phyloP scores from a whole-genome alignment of 2,888 invertebrate genomes.

The Synergus itoensis region DNA sequence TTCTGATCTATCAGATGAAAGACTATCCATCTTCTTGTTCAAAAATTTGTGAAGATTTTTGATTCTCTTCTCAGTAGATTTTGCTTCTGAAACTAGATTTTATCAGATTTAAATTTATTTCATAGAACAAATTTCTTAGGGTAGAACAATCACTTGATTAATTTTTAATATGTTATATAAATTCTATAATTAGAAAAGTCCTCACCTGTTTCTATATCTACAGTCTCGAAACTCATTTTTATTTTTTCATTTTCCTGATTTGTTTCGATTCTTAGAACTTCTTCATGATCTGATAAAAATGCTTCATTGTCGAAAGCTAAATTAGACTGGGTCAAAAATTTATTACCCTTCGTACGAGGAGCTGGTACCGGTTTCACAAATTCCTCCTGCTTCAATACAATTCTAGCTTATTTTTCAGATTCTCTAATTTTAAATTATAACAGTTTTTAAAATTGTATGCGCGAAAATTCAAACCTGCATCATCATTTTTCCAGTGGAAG shows the following conservation, averaged over 20 bases:
- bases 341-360: slow-evolving; percentile 51
- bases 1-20: slow-evolving; percentile 20
- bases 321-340: slow-evolving; percentile 39
- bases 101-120: neutral
- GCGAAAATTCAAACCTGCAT: neutral
- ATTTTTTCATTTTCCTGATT: slow-evolving; percentile 64
- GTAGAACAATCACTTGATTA: neutral
- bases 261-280: slow-evolving; percentile 70
- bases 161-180: neutral
- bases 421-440: neutral
- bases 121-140: neutral
- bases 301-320: slow-evolving; percentile 64
- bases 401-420: neutral
- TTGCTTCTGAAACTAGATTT: neutral
- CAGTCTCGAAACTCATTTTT: slow-evolving; percentile 60
- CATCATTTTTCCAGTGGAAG: neutral
- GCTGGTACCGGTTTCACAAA: slow-evolving; percentile 59
- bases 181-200: neutral
- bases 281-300: slow-evolving; percentile 66
- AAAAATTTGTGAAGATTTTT: neutral
- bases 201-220: slow-evolving; percentile 17
- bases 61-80: neutral
- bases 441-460: too few relatives aligned
- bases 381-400: neutral
- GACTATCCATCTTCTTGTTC: neutral